phyloP scores from a whole-genome alignment of 1,140 invertebrate species.

The Ctenoplectra terminalis region DNA sequence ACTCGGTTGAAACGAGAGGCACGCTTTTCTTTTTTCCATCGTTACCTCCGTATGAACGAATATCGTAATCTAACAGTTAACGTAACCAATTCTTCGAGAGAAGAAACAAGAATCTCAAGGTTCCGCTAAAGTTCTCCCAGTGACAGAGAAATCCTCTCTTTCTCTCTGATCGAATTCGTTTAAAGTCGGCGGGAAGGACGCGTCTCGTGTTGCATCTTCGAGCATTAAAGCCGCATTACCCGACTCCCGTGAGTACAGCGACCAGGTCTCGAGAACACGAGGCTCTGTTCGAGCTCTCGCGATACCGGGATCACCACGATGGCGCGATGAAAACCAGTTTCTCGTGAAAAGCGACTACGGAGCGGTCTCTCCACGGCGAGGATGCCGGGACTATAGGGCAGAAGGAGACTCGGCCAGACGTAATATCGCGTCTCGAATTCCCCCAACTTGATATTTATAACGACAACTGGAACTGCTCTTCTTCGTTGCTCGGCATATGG shows the following conservation, averaged over 20 bases:
- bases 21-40: too few species aligned
- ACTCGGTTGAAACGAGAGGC: too few species aligned
- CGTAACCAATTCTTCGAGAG: too few species aligned
- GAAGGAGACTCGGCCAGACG: slow-evolving; percentile 40
- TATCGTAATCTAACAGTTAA: too few species aligned
- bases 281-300: slow-evolving; percentile 43
- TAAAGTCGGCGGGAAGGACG: slow-evolving; percentile 36
- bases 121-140: neutral
- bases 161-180: slow-evolving; percentile 30
- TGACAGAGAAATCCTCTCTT: neutral
- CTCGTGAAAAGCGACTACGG: slow-evolving; percentile 48
- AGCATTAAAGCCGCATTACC: slow-evolving; percentile 52
- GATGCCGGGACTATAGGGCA: slow-evolving; percentile 14
- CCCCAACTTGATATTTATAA: slow-evolving; percentile 60
- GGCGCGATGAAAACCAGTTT: slow-evolving; percentile 55
- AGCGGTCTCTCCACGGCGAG: neutral
- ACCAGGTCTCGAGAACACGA: slow-evolving; percentile 29
- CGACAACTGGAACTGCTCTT: neutral
- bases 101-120: too few species aligned
- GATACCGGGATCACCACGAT: slow-evolving; percentile 38
- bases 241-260: slow-evolving; percentile 51
- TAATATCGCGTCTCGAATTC: slow-evolving; percentile 40
- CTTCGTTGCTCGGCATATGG: slow-evolving; percentile 24
- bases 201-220: slow-evolving; percentile 48
- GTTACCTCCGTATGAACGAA: too few species aligned